Evolutionary conservation across 2,888 invertebrate genomes (phyloP), one percentile per base, ranked within the genome.

Genomic region (Stenodera caucasica): DNA sequence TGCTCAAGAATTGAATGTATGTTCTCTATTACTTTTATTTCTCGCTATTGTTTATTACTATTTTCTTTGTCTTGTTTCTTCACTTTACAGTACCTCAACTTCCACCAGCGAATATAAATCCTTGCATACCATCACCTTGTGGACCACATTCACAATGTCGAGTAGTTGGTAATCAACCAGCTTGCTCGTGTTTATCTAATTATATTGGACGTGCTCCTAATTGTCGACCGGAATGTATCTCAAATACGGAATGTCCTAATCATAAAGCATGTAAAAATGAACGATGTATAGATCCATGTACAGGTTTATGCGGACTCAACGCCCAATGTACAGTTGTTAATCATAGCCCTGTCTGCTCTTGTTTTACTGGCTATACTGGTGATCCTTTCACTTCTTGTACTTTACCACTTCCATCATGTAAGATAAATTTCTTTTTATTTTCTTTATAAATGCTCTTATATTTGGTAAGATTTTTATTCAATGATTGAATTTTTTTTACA

Each of bases 141-240:
- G 93, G 93, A 57, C 90, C 91, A 0, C 88, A 92, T 76, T 91
- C 92, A 4, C 88, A 91, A 76, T 93, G 93, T 76, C 86, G 90
- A 65, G 86, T 90, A 51, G 88, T 92, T 66, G 90, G 91, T 57
- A 86, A 88, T 61, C 90, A 92, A 80, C 89, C 92, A n/a, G 92
- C 92, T 53, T 93, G 93, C 76, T 92, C 92, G 51, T 94, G 93
- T 78, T 81, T 90, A 68, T 83, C 87, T 26, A 90, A 92, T 75
- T 93, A 89, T 75, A 85, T 92, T 53, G 94, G 94, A 63, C 86
- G 92, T 69, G 91, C 94, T 54, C 93, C 93, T 29, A 92, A 91
- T 74, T 94, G 94, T 75, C 84, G 92, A 72, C 92, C 94, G 0
- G 92, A 93, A 80, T 93, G 93, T 76, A 88, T 88, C 3, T 88